Percentiles rank a stretch among this genome's conserved stretches.
Conservation (phyloP, 2,888 invertebrate genomes). For the Anaspis maculata region DNA sequence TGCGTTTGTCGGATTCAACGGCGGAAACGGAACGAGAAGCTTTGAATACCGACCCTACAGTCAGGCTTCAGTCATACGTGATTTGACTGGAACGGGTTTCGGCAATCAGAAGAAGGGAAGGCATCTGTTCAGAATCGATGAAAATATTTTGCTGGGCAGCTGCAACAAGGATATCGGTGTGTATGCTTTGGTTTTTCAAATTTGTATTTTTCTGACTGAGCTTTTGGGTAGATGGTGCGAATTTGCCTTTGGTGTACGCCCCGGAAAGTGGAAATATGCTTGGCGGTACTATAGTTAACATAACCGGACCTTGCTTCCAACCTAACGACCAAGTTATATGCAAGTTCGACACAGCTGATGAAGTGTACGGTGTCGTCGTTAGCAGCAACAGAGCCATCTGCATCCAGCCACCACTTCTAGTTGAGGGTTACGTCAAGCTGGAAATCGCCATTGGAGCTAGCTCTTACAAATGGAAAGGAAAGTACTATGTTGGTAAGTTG, state of each 20-base stretch:
- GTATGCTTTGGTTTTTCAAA: neutral
- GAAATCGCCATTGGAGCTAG: conserved; percentile 78
- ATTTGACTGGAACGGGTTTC: conserved; percentile 76
- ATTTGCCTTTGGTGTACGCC: conserved; percentile 77
- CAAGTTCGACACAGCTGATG: conserved; percentile 68
- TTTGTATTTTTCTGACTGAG: too few species aligned
- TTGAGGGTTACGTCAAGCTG: conserved; percentile 82
- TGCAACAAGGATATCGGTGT: conserved; percentile 77
- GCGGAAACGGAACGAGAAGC: conserved; percentile 85
- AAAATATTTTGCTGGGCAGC: conserved; percentile 85
- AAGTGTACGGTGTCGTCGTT: conserved; percentile 68
- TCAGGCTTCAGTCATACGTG: conserved; percentile 74
- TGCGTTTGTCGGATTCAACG: conserved; percentile 92
- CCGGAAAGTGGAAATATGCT: conserved; percentile 97
- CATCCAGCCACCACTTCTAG: conserved; percentile 77
- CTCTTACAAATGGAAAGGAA: conserved; percentile 81
- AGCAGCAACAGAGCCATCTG: conserved; percentile 81
- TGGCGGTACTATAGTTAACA: conserved; percentile 92
- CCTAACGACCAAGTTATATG: conserved; percentile 69
- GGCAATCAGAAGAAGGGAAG: conserved; percentile 83
- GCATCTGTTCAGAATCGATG: conserved; percentile 92
- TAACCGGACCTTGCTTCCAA: conserved; percentile 91
- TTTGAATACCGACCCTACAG: conserved; percentile 88
- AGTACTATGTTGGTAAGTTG: conserved; percentile 78
- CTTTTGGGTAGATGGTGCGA: conserved; percentile 72